Evolutionary conservation across 2,888 invertebrate genomes (phyloP), one percentile per base, ranked within the genome.

Genomic region (Melanotus villosus): DNA sequence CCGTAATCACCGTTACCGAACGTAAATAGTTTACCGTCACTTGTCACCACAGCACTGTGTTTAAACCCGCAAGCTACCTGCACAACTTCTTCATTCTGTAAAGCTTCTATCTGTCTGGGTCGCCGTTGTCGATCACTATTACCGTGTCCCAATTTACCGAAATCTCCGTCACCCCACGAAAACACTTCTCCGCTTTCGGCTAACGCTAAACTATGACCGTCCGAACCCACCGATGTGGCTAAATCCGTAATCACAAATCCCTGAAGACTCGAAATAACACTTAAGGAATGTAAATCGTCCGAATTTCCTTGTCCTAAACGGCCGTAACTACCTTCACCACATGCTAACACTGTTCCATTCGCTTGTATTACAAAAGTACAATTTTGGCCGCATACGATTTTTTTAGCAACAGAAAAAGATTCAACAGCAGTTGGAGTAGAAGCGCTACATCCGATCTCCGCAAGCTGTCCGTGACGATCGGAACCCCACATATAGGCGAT

Each of bases 1-100:
- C 90, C 90, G 79, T 89, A 89, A 78, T 90, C 90, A 10, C 90
- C 90, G 79, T 89, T 89, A 36, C 91, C 90, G 80, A 90, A 91
- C 0, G 89, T 90, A 78, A 87, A 90, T 34, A 91, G 82, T 78
- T 89, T 88, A 7, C 91, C 91, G 79, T 90, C 89, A 2, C 85
- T 84, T 1, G 90, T 90, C 21, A 91, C 88, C 3, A 89, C 89
- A 3, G 90, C 90, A 78, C 89, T 89, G 79, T 90, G 90, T 77
- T 90, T 90, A 78, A 88, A 89, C 1, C 90, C 90, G 81, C 90
- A 90, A 1, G 90, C 85, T 3, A 89, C 86, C 83, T 89, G 88
- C 1, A 88, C 82, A 6, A 90, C 87, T 76, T 89, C 89, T 79
- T 90, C 89, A 68, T 88, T 87, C 76, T 89, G 88, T 10, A 91